Conservation (phyloP, 2,888 invertebrate genomes). For the Yponomeuta evonymella region DNA sequence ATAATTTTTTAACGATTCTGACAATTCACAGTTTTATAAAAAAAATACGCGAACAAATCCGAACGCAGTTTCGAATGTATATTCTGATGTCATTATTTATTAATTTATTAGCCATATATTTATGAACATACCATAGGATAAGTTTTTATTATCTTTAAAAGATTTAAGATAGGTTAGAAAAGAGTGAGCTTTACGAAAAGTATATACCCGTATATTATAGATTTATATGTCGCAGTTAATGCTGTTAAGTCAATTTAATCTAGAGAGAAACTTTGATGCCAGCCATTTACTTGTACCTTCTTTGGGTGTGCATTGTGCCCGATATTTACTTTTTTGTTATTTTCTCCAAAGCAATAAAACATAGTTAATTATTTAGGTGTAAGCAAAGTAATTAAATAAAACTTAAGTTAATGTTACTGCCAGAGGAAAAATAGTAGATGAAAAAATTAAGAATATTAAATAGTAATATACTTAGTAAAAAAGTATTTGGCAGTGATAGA, state of each 20-base stretch:
- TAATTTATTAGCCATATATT: constrained; percentile 70
- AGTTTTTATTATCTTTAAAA: constrained; percentile 71
- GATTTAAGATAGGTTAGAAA: constrained; percentile 69
- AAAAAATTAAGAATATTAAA: constrained; percentile 38
- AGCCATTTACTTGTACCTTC: constrained; percentile 65
- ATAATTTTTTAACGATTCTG: constrained; percentile 60
- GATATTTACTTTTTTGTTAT: constrained; percentile 48
- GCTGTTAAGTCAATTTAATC: constrained; percentile 52
- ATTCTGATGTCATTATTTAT: constrained; percentile 23
- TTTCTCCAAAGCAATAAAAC: constrained; percentile 69
- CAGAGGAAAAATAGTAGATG: constrained; percentile 43
- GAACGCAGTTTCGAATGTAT: constrained; percentile 52
- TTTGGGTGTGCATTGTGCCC: constrained; percentile 37
- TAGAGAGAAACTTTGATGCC: constrained; percentile 53
- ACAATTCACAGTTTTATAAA: constrained; percentile 40
- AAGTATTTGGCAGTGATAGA: constrained; percentile 54
- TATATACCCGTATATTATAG: constrained; percentile 53
- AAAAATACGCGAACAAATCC: constrained; percentile 40
- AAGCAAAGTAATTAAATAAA: constrained; percentile 39
- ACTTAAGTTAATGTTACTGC: constrained; percentile 53
- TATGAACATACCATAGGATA: constrained; percentile 76
- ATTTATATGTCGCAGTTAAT: constrained; percentile 45
- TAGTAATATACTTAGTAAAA: constrained; percentile 29
- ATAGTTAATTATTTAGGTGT: constrained; percentile 51
- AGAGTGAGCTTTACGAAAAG: constrained; percentile 72